A percentile compares a stretch with the other conserved stretches of the same genome.
These are phyloP conservation scores for Enteromius mattozi DNA, from an alignment of 2,797 vertebrate species.

Conservation along the genomic window DNA sequence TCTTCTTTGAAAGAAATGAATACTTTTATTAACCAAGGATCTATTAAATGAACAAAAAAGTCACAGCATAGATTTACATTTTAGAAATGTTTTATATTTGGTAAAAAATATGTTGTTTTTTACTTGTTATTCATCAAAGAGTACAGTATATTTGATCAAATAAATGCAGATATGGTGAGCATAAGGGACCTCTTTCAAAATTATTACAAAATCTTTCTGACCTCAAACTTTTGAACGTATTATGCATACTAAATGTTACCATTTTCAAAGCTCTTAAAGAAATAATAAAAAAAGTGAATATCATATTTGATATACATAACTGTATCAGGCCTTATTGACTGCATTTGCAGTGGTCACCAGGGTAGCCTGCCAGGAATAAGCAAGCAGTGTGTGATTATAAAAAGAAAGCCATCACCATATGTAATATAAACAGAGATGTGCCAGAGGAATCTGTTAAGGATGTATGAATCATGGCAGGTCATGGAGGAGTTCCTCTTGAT, in stretches of 20 bases:
- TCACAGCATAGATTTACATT: too few species aligned
- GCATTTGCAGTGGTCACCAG: neutral
- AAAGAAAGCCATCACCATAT: conserved; percentile 47
- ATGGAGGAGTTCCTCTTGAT: conserved; percentile 30
- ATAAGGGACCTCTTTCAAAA: neutral
- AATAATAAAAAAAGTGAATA: neutral
- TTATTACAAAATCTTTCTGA: neutral
- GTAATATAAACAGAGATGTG: conserved; percentile 40
- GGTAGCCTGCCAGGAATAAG: conserved; percentile 32
- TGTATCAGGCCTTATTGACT: neutral
- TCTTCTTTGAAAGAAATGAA: too few species aligned
- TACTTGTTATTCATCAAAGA: too few species aligned
- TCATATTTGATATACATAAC: conserved; percentile 1
- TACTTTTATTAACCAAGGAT: too few species aligned
- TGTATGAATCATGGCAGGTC: conserved; percentile 61
- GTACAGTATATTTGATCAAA: neutral
- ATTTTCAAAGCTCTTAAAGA: neutral
- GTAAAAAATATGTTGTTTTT: too few species aligned
- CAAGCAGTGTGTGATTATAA: conserved; percentile 25
- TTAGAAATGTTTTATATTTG: too few species aligned
- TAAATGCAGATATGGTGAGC: neutral
- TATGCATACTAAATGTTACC: neutral
- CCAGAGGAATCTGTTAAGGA: conserved; percentile 40
- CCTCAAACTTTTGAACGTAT: neutral
- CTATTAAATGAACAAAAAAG: too few species aligned